Evolutionary conservation across 2,888 invertebrate species (phyloP).

Genomic region (Ichneumoninae sp.): DNA sequence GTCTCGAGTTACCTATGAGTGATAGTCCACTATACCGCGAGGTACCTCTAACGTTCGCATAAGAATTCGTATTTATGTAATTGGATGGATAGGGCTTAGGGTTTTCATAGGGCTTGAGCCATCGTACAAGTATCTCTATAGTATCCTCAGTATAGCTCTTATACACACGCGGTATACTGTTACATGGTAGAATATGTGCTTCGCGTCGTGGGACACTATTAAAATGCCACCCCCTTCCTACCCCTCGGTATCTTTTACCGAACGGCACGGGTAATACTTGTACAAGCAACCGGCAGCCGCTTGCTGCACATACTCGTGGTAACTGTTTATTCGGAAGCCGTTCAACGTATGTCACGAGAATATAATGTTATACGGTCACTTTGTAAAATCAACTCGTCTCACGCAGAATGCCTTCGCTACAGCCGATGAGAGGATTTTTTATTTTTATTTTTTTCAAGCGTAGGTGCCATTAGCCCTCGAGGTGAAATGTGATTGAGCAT

Average conservation of each 20-base stretch:
- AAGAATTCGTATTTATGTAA: conserved; percentile 73
- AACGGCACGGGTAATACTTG: conserved; percentile 44
- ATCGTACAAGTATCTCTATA: conserved; percentile 47
- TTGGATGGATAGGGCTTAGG: conserved; percentile 75
- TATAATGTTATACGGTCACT: conserved; percentile 71
- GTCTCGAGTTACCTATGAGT: conserved; percentile 55
- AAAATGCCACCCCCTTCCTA: conserved; percentile 64
- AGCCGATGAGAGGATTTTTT: conserved; percentile 21
- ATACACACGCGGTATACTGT: conserved; percentile 24
- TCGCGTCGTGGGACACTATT: conserved; percentile 64
- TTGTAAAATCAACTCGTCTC: conserved; percentile 69
- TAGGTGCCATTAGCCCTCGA: conserved; percentile 10
- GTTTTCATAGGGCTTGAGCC: conserved; percentile 75
- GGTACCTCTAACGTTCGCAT: conserved; percentile 41
- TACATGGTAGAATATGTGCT: conserved; percentile 4
- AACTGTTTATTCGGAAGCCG: conserved; percentile 76
- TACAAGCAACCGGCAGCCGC: conserved; percentile 65
- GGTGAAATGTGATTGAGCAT: conserved; percentile 37
- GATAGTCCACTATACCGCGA: conserved; percentile 46
- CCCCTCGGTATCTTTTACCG: conserved; percentile 34
- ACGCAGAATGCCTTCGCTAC: not conserved
- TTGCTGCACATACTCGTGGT: conserved; percentile 56
- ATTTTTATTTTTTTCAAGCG: conserved; percentile 32
- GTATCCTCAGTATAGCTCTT: conserved; percentile 11
- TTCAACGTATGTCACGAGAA: conserved; percentile 69